A percentile compares a stretch with the other conserved stretches of the same genome.
Evolutionary conservation across 2,888 invertebrate species (phyloP).

Genomic region (Candidula unifasciata): DNA sequence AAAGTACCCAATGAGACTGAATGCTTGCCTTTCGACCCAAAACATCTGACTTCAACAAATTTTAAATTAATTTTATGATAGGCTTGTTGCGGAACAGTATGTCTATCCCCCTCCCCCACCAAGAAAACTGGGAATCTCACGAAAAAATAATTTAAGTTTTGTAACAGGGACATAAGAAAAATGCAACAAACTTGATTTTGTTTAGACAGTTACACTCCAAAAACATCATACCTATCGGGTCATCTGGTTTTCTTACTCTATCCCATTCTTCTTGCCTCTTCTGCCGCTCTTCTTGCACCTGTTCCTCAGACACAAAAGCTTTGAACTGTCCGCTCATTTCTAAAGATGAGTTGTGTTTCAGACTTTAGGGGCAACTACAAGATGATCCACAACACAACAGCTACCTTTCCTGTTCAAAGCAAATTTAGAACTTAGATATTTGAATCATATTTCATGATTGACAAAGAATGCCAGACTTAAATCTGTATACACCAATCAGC

Average conservation of each 20-base stretch:
- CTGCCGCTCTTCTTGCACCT: constrained; percentile 88
- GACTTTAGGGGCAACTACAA: neutral
- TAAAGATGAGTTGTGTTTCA: neutral
- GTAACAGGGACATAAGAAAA: no score
- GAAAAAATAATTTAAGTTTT: no score
- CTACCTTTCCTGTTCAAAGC: neutral
- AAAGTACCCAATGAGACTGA: no score
- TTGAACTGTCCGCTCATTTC: constrained; percentile 60
- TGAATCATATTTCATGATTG: neutral
- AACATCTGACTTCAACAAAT: no score
- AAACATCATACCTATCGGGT: constrained; percentile 87
- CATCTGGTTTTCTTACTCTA: constrained; percentile 91
- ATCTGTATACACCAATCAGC: no score
- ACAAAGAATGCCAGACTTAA: no score
- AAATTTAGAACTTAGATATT: neutral
- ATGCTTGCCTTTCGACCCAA: no score
- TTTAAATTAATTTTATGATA: no score
- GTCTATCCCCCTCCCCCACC: no score
- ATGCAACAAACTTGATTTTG: no score
- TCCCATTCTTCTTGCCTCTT: constrained; percentile 97
- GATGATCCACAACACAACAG: neutral
- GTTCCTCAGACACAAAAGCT: constrained; percentile 90
- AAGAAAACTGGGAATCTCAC: no score
- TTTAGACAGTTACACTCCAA: neutral
- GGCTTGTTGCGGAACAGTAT: no score